Evolutionary conservation across 1,140 invertebrate genomes (phyloP).

Genomic region (Penaeus indicus): DNA sequence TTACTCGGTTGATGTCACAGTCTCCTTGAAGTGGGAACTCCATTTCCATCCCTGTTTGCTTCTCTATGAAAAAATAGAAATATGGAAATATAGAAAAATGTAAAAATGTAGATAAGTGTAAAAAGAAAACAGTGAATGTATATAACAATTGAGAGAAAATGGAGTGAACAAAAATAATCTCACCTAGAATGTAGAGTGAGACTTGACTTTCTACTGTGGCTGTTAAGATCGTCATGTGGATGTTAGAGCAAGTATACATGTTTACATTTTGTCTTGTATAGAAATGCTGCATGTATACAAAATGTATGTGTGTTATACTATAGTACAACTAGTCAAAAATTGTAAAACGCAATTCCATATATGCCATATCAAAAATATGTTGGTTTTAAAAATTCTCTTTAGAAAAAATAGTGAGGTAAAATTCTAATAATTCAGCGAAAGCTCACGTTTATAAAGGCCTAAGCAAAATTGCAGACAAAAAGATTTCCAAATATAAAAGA

Average conservation of each 20-base stretch:
- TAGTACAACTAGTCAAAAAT: conserved; percentile 52
- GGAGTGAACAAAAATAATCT: conserved; percentile 34
- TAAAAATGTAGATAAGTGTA: conserved; percentile 53
- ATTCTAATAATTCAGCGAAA: conserved; percentile 46
- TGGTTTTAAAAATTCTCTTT: conserved; percentile 47
- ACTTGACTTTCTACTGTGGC: not conserved
- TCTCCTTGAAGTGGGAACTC: conserved; percentile 63
- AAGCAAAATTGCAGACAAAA: conserved; percentile 55
- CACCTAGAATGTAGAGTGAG: conserved; percentile 22
- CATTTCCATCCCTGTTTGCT: conserved; percentile 63
- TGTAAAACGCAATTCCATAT: conserved; percentile 43
- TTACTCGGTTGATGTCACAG: conserved; percentile 63
- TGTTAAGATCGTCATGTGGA: too few relatives aligned
- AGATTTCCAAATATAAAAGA: conserved; percentile 41
- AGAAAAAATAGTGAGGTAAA: conserved; percentile 44
- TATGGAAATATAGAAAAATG: conserved; percentile 64
- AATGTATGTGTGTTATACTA: conserved; percentile 46
- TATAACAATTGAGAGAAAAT: conserved; percentile 31
- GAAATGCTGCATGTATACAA: conserved; percentile 30
- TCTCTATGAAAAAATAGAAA: conserved; percentile 65
- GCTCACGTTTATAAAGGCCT: conserved; percentile 42
- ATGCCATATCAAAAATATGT: conserved; percentile 54
- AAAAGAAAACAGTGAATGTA: conserved; percentile 46
- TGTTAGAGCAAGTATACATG: not conserved
- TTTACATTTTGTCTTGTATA: conserved; percentile 13